Base-by-base conservation (phyloP, 2,113 vertebrate species). In the Carassius gibelio region DNA sequence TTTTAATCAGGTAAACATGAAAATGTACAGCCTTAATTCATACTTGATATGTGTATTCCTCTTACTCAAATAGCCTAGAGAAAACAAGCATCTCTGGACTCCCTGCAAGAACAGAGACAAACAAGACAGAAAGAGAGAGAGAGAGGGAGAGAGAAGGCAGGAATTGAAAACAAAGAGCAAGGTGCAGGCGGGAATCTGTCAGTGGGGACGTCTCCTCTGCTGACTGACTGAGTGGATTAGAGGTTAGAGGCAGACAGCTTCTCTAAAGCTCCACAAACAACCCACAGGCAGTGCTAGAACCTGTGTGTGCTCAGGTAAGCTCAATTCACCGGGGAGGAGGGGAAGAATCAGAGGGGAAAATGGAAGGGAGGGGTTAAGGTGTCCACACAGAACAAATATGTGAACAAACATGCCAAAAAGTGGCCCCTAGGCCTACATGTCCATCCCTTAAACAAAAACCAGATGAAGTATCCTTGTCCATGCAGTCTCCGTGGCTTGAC, bases 201-300 rank as follows among this genome's bases (percentile, higher is more conserved):
- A 92, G 86, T 88, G 42, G 81, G 80, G 84, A 88, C 89, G 86
- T 91, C 90, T 84, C 78, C 88, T 68, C 62, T 8, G 87, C 82
- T 91, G 91, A 93, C 85, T 89, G 91, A 91, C 86, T 91, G 85
- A 88, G 86, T 88, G 85, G 88, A 90, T 90, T 88, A 87, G 82
- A 77, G 75, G 81, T 50, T 74, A 84, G 80, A 92, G 85, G 88
- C 87, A 93, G 91, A 92, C 75, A 68, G 88, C 86, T 88, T 85
- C 87, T 91, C 85, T 74, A 85, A 85, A 85, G 83, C 87, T 92
- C 78, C 88, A 90, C 89, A 93, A 92, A 94, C 91, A 92, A 89
- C 84, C 82, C 84, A 82, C 85, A 87, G 83, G 71, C 77, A 42
- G 26, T 80, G 48, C 77, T 48, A 62, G 75, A 52, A 55, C 77